Evolutionary conservation across 2,888 invertebrate genomes (phyloP).

Genomic region (Loripinus fragilis): DNA sequence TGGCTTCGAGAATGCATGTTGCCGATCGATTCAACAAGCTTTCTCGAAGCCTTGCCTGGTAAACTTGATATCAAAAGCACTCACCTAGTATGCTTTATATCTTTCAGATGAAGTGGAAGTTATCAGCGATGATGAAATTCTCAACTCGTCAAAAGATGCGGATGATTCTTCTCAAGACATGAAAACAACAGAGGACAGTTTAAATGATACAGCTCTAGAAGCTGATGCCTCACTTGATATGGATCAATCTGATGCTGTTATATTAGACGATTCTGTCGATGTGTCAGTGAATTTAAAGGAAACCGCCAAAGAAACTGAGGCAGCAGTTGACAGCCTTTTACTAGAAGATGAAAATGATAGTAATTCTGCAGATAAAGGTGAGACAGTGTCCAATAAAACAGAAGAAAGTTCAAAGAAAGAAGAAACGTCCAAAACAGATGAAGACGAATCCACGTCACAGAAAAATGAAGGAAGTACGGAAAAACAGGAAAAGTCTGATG

Average conservation of each 20-base stretch:
- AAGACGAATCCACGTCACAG: not conserved
- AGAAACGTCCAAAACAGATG: not conserved
- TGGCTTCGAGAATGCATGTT: too few relatives aligned
- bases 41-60: too few relatives aligned
- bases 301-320: not conserved
- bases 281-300: not conserved
- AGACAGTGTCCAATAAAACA: not conserved
- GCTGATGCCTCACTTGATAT: not conserved
- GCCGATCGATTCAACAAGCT: too few relatives aligned
- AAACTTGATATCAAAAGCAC: too few relatives aligned
- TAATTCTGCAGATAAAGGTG: not conserved
- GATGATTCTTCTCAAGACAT: conserved; percentile 19
- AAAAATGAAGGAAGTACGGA: not conserved
- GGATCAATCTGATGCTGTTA: not conserved
- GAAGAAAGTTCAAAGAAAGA: not conserved
- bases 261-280: not conserved
- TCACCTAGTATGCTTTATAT: too few relatives aligned
- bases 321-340: not conserved
- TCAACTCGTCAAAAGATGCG: conserved; percentile 19
- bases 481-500: not conserved
- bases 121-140: conserved; percentile 7
- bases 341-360: not conserved
- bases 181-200: conserved; percentile 14
- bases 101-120: conserved; percentile 17
- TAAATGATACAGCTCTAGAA: not conserved